Percentiles rank a stretch among this genome's conserved stretches.
phyloP scores from a whole-genome alignment of 2,888 invertebrate genomes.

The Muscina levida region DNA sequence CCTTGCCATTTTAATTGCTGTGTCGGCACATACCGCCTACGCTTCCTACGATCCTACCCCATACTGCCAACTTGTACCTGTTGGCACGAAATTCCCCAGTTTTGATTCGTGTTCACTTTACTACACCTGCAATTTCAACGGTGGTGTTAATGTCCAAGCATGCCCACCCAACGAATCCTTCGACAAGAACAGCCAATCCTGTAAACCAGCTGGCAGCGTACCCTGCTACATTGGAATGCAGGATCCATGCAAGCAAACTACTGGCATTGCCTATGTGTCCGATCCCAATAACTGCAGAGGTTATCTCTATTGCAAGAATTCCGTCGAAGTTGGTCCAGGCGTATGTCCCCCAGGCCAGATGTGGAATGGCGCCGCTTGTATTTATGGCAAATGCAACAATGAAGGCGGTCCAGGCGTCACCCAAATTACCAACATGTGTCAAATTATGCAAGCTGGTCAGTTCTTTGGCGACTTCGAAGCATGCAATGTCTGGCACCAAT shows the following conservation, averaged over 20 bases:
- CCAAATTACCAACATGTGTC: conserved; percentile 58
- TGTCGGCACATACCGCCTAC: conserved; percentile 26
- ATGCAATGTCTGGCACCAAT: conserved; percentile 66
- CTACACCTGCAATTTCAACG: conserved; percentile 61
- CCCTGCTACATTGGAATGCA: conserved; percentile 55
- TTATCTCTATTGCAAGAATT: conserved; percentile 66
- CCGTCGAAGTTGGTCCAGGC: conserved; percentile 44
- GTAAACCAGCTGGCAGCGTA: conserved; percentile 43
- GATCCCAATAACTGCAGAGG: conserved; percentile 60
- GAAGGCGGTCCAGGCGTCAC: neutral
- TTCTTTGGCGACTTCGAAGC: conserved; percentile 67
- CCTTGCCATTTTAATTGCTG: conserved; percentile 50
- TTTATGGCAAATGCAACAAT: conserved; percentile 64
- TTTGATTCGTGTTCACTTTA: conserved; percentile 63
- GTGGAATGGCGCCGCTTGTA: conserved; percentile 56
- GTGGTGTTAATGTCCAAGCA: neutral
- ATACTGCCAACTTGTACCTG: conserved; percentile 64
- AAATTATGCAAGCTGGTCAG: conserved; percentile 59
- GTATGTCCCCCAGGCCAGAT: conserved; percentile 59
- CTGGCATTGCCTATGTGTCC: conserved; percentile 52
- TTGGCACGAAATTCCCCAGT: conserved; percentile 65
- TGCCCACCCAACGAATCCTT: conserved; percentile 55
- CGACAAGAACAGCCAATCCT: conserved; percentile 65
- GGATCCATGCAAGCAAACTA: conserved; percentile 59
- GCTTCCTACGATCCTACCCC: conserved; percentile 64